Evolutionary conservation across 1,140 invertebrate genomes (phyloP), one percentile per base, ranked within the genome.

Genomic region (Cylas formicarius): DNA sequence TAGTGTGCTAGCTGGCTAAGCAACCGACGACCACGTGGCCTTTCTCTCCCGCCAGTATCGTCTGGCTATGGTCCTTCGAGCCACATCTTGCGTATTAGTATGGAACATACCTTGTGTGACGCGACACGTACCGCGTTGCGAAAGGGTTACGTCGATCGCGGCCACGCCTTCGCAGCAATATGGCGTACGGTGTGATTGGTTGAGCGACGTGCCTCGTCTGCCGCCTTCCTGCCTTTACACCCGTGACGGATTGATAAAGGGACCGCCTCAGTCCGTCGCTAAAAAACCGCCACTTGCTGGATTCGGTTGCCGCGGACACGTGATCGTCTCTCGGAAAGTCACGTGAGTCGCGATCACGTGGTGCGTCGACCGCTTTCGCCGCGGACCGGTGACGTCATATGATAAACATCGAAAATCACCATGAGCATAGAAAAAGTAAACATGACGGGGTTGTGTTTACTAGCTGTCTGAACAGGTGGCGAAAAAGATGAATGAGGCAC

Each of bases 161-260:
- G 42, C 53, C 60, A 61, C 60, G 55, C 60, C 60, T 50, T 31
- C 38, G 36, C 48, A 52, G 56, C 60, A 61, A 61, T 61, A 61
- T 61, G 60, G 60, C 60, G 55, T 57, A 46, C 35, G 35, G 43
- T 52, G 48, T 53, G 56, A 62, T 62, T 62, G 57, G 60, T 54
- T 52, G 52, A 56, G 42, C 54, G 57, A 50, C 52, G 44, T 36
- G 27, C 41, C 51, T 51, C 45, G 51, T 50, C 50, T 46, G 52
- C 56, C 57, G 56, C 56, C 57, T 57, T 57, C 58, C 55, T 57
- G 55, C 56, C 49, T 54, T 45, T 48, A 36, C 36, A 35, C 41
- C 44, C 42, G 40, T 58, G 56, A 58, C 56, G 36, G 60, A 58
- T 56, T 57, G 56, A 53, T 56, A 50, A 48, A 41, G 41, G 37